Evolutionary conservation across 2,888 invertebrate genomes (phyloP).

Genomic region (Meandrusa payeni): DNA sequence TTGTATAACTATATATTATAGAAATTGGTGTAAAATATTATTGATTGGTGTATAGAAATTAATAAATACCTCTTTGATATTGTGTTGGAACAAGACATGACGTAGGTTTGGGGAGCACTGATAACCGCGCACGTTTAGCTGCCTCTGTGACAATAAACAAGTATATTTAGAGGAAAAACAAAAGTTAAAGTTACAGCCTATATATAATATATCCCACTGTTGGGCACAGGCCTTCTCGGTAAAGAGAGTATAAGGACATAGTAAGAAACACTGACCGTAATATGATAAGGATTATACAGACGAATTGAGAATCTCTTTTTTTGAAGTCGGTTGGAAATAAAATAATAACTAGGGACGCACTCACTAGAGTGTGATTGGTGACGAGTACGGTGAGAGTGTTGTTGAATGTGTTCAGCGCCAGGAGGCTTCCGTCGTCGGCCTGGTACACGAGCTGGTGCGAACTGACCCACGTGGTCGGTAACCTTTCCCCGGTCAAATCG

Average conservation of each 20-base stretch:
- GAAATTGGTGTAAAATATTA: conserved; percentile 21
- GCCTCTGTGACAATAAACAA: conserved; percentile 82
- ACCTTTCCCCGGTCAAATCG: conserved; percentile 85
- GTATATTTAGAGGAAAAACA: too few species aligned
- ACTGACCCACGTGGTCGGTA: conserved; percentile 91
- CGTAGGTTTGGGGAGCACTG: conserved; percentile 92
- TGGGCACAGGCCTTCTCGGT: too few species aligned
- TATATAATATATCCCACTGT: too few species aligned
- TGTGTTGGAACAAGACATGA: conserved; percentile 93
- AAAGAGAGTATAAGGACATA: too few species aligned
- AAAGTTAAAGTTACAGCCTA: too few species aligned
- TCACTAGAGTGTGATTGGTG: conserved; percentile 92
- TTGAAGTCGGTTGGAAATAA: too few species aligned
- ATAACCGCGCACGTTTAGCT: conserved; percentile 92
- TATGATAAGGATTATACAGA: too few species aligned
- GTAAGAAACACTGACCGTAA: too few species aligned
- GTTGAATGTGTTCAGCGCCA: conserved; percentile 89
- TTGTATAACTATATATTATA: too few species aligned
- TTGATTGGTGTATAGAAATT: neutral
- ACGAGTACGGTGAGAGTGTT: conserved; percentile 90
- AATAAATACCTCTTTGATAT: conserved; percentile 87
- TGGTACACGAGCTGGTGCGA: conserved; percentile 92
- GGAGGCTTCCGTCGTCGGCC: conserved; percentile 91
- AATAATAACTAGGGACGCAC: conserved; percentile 51
- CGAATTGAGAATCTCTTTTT: too few species aligned